Base-by-base conservation (phyloP, 2,113 vertebrate species). In the Orientallactaga bullata region DNA sequence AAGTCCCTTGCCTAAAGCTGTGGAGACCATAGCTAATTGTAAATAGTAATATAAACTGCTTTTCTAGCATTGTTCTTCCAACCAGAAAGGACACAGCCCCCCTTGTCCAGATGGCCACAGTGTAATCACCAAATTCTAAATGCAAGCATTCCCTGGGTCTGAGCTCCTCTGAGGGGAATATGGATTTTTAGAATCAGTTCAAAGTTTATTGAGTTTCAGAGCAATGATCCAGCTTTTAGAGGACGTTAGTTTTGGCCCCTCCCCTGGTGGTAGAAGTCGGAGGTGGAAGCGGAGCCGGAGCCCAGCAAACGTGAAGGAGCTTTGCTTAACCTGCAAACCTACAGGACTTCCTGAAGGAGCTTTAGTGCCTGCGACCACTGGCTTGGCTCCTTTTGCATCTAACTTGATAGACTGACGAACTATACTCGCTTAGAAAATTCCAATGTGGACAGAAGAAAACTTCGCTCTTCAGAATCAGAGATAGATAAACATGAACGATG, bases 261-360 rank as follows among this genome's bases (percentile, higher is more conserved):
- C 18, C 13, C 26, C 17, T 1, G 66, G 24, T 9, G 13, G 17
- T 42, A 28, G 32, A 26, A 68, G 6, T 3, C 32, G 61, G 32
- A 77, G 63, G 20, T 28, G 24, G n/a, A 16, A 89, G 37, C 90
- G 69, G 65, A 94, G 72, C 76, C 76, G 28, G 35, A 71, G n/a
- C 51, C 17, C 23, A 84, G 47, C 69, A 23, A 17, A 23, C 65
- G 65, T 1, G 28, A 12, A 71, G 23, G 35, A 28, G 4, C 32
- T 24, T 55, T 11, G 11, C 1, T 68, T 58, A 63, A 12, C 35
- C 42, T 85, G 35, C n/a, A n/a, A n/a, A n/a, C 28, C 65, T 71
- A n/a, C 16, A 58, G 2, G 5, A 26, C 21, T 30, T 83, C 65
- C 30, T 15, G 69, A 68, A 65, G 30, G 35, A n/a, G 7, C 8